Base-by-base conservation (phyloP, 2,113 vertebrate genomes). In the Caranx ignobilis region DNA sequence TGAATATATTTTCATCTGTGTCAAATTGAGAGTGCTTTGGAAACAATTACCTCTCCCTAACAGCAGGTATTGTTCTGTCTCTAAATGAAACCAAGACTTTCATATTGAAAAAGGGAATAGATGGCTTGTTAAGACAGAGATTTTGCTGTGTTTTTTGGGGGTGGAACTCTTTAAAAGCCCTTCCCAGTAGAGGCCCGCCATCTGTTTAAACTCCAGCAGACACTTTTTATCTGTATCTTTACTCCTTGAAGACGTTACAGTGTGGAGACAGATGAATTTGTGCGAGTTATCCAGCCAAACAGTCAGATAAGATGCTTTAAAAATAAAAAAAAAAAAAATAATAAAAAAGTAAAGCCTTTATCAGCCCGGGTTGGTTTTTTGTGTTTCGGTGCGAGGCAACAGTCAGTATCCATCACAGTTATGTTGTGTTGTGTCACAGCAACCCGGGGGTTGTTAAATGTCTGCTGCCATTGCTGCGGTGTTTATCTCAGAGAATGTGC, bases 161-260 rank as follows among this genome's bases (percentile, higher is more conserved):
- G 55, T 2, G 52, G 43, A 66, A 21, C 47, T 59, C 64, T 72
- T 62, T 73, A 71, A 80, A 74, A 75, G 62, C 16, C 18, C 15
- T 79, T 83, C 75, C 78, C 82, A 79, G 82, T 26, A 68, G 86
- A 88, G 75, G 75, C 65, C 79, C 79, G 88, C 74, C 82, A 82
- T 92, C 90, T 92, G 88, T 88, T 89, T 83, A 73, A 78, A 76
- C 81, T 88, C 85, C 71, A 60, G 55, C 67, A 85, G 85, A 86
- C 83, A 88, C 69, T 16, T 78, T 71, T 52, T 82, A 57, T 86
- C 85, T 87, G 72, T 75, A 67, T 87, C 84, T 84, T 71, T 57
- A 70, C 81, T 77, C n/a, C 45, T 67, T 31, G 34, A 87, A 65
- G 74, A 77, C 71, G 34, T 64, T 54, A 62, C 19, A 61, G 67